These are phyloP conservation scores for Aphidius ervi DNA, from an alignment of 1,140 invertebrate species.

Conservation along the genomic window DNA sequence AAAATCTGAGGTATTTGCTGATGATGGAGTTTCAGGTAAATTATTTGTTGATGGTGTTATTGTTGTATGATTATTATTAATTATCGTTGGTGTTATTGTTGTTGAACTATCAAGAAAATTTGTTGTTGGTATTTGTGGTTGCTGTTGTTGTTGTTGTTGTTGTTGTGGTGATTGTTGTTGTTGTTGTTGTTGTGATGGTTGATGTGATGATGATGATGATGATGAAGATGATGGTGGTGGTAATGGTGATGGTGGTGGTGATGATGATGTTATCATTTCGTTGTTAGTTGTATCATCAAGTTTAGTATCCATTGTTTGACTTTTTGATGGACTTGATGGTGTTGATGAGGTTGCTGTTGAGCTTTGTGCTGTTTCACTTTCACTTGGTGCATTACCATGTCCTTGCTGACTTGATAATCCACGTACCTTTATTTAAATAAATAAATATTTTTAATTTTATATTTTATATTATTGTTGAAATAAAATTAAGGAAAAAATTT, in stretches of 20 bases:
- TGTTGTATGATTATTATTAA: slow-evolving; percentile 32
- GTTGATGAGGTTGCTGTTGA: slow-evolving; percentile 29
- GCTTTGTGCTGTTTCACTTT: slow-evolving; percentile 29
- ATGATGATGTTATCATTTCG: too few species aligned
- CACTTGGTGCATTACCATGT: slow-evolving; percentile 36
- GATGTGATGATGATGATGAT: too few species aligned
- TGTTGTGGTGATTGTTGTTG: too few species aligned
- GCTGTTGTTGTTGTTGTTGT: background rate
- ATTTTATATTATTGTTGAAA: background rate
- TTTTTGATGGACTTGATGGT: slow-evolving; percentile 30
- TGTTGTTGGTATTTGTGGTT: slow-evolving; percentile 36
- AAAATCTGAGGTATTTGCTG: slow-evolving; percentile 38
- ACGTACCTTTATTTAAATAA: slow-evolving; percentile 30
- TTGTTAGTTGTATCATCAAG: slow-evolving; percentile 29
- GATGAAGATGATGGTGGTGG: too few species aligned
- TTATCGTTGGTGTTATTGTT: slow-evolving; percentile 30
- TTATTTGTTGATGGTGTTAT: slow-evolving; percentile 30
- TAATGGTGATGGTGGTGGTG: too few species aligned
- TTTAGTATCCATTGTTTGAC: slow-evolving; percentile 26
- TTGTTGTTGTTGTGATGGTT: too few species aligned
- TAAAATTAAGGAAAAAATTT: background rate
- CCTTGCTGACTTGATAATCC: slow-evolving; percentile 41
- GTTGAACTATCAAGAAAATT: slow-evolving; percentile 36
- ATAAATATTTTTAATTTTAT: slow-evolving; percentile 8
- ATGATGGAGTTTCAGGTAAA: slow-evolving; percentile 18